phyloP scores from a whole-genome alignment of 2,888 invertebrate genomes.

The Habrosyne pyritoides region DNA sequence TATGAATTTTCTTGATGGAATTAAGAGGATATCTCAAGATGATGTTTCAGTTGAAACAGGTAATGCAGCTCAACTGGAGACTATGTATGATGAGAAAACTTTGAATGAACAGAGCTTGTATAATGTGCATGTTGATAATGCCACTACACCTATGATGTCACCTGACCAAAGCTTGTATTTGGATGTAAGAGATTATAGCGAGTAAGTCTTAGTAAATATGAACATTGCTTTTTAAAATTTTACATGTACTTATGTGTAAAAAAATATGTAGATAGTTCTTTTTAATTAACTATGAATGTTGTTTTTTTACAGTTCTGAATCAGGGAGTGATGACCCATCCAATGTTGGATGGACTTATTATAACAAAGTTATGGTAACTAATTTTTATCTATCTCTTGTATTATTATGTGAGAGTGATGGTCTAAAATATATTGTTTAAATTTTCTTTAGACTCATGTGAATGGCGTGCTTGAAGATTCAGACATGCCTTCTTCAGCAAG shows the following conservation, averaged over 20 bases:
- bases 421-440: constrained; percentile 8
- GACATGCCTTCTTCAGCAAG: constrained; percentile 79
- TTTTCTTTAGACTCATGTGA: constrained; percentile 70
- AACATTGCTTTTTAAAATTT: constrained; percentile 4
- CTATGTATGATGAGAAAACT: constrained; percentile 64
- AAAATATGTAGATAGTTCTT: background rate
- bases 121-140: constrained; percentile 76
- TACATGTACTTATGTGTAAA: background rate
- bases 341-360: constrained; percentile 88
- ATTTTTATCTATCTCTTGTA: constrained; percentile 11
- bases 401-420: background rate
- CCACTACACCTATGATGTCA: constrained; percentile 73
- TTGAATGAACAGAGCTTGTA: constrained; percentile 74
- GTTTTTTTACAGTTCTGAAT: constrained; percentile 70
- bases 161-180: constrained; percentile 76
- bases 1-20: constrained; percentile 74
- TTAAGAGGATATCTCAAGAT: constrained; percentile 43
- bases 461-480: constrained; percentile 77
- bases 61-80: constrained; percentile 27
- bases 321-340: constrained; percentile 80
- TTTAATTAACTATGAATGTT: constrained; percentile 12
- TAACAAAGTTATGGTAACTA: constrained; percentile 86
- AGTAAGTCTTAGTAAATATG: constrained; percentile 53
- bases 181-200: constrained; percentile 76
- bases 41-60: constrained; percentile 23